Percentiles rank a stretch among this genome's conserved stretches.
Evolutionary conservation across 2,888 invertebrate genomes (phyloP).

Genomic region (Dichetophora obliterata): DNA sequence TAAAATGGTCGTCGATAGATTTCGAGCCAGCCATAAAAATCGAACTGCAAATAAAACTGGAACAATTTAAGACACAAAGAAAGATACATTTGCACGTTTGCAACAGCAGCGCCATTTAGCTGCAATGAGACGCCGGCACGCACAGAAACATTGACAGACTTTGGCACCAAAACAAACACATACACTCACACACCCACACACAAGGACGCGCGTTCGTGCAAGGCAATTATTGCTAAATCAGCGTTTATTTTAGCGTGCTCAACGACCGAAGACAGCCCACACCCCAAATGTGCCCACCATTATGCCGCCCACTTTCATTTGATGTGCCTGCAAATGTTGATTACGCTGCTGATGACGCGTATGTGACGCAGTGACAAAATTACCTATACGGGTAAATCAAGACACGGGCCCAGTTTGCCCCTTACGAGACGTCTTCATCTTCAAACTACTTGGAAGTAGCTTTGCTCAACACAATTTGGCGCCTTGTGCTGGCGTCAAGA

Average conservation of each 20-base stretch:
- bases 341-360: slow-evolving; percentile 19
- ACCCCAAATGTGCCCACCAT: neutral
- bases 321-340: slow-evolving; percentile 4
- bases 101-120: neutral
- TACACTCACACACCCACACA: neutral
- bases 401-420: too few species aligned
- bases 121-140: neutral
- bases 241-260: slow-evolving; percentile 17
- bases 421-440: too few species aligned
- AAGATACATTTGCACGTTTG: slow-evolving; percentile 4
- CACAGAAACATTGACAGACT: neutral
- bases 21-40: neutral
- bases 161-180: neutral
- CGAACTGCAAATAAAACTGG: slow-evolving; percentile 14
- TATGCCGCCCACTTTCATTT: neutral
- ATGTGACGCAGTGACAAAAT: slow-evolving; percentile 19
- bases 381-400: neutral
- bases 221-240: slow-evolving; percentile 35
- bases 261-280: too few species aligned
- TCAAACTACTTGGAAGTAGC: too few species aligned
- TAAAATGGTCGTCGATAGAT: neutral
- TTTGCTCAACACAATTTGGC: too few species aligned
- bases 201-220: neutral
- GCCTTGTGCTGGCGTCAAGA: too few species aligned
- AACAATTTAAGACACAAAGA: neutral